Base-by-base conservation (phyloP, 2,888 invertebrate species). In the Stenoptilia bipunctidactyla region DNA sequence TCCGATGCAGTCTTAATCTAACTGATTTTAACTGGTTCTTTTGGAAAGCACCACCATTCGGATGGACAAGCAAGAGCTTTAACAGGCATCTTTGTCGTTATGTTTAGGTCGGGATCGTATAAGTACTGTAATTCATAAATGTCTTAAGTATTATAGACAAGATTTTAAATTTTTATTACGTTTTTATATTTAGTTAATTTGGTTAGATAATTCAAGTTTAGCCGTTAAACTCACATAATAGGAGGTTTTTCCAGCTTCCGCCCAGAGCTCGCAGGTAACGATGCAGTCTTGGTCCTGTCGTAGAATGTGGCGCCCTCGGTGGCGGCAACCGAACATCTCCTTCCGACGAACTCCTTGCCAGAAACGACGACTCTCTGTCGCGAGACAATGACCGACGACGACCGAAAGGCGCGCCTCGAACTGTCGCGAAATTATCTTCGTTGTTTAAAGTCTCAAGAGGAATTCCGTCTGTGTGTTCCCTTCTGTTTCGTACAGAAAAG, bases 221-320 rank as follows among this genome's bases (percentile, higher is more conserved):
- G 55, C 54, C 50, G 56, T 48, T 48, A 48, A 56, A 89, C 92
- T 91, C 88, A 92, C 92, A 86, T 85, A 90, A 87, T 62, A 91
- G 83, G 50, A 92, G 87, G 76, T 92, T 92, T 77, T 89, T 91
- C 92, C 92, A 92, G 76, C 91, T 91, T 50, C 91, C 91, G 61
- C 90, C 91, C 55, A 92, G 87, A 46, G 88, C 90, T 54, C 88
- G 88, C 50, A 91, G 89, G 67, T 90, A 92, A 67, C 90, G 89
- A 69, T 90, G 89, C 50, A 88, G 69, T 15, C 86, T 79, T 37
- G 86, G 82, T 2, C 73, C 56, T 42, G 85, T 83, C 27, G 76
- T 68, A 12, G 70, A 55, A 1, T 73, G 72, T 1, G 80, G 72
- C 1, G 77, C 69, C 3, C 76, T 70, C 1, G 80, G 74, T 0